phyloP scores from a whole-genome alignment of 2,113 vertebrate genomes.

The Perognathus longimembris region DNA sequence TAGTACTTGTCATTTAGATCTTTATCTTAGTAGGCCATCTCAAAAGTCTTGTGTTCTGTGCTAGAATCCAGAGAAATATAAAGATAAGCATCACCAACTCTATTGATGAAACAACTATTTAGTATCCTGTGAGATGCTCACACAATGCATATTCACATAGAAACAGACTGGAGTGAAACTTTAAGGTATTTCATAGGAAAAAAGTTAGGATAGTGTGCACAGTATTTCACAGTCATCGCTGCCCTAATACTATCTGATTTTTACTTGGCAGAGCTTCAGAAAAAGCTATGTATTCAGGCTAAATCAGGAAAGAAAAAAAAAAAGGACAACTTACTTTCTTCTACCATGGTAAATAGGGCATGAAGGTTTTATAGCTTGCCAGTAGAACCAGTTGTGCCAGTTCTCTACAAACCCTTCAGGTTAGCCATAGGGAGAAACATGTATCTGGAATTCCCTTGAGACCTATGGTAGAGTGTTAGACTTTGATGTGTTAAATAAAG shows the following conservation, averaged over 20 bases:
- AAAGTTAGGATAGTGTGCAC: not conserved
- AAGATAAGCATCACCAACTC: slow-evolving; percentile 58
- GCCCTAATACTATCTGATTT: not conserved
- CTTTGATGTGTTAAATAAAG: slow-evolving; percentile 5
- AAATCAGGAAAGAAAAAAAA: slow-evolving; percentile 60
- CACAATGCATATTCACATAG: not conserved
- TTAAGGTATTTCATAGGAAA: not conserved
- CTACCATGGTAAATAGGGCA: slow-evolving; percentile 68
- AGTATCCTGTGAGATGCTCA: slow-evolving; percentile 20
- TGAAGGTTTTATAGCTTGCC: slow-evolving; percentile 63
- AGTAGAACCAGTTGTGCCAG: slow-evolving; percentile 70
- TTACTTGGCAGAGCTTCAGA: slow-evolving; percentile 57
- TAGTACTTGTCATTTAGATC: slow-evolving; percentile 34
- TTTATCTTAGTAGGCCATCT: slow-evolving; percentile 73
- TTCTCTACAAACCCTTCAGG: slow-evolving; percentile 40
- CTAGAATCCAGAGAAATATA: slow-evolving; percentile 64
- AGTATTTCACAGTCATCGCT: not conserved
- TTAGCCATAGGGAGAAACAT: slow-evolving; percentile 52
- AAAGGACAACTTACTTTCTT: slow-evolving; percentile 62
- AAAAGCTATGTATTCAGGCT: slow-evolving; percentile 44
- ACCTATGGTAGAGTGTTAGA: not conserved
- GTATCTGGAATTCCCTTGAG: slow-evolving; percentile 18
- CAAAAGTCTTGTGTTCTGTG: slow-evolving; percentile 43
- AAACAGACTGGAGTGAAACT: not conserved
- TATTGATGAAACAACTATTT: slow-evolving; percentile 33